phyloP scores from a whole-genome alignment of 2,113 vertebrate genomes.

The Chamaea fasciata region DNA sequence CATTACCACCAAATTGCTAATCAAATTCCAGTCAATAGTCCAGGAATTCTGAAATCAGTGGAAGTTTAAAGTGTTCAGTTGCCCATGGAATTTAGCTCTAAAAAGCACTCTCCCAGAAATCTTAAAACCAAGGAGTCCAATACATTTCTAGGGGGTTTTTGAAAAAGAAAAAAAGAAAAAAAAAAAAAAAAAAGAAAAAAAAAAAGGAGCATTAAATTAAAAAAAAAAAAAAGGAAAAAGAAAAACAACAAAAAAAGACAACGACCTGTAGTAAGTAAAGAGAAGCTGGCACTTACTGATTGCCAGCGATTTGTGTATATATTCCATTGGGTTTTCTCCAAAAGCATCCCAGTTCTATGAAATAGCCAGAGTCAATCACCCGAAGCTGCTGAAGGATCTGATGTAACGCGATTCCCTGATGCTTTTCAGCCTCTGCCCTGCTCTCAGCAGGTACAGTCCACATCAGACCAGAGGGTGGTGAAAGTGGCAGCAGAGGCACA shows the following conservation, averaged over 20 bases:
- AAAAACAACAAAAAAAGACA: neutral
- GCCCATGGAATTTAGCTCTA: neutral
- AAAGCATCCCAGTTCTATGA: neutral
- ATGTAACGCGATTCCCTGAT: rapidly evolving
- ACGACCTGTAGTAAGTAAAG: neutral
- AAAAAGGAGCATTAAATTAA: too few relatives aligned
- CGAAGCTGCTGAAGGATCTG: neutral
- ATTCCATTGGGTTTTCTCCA: neutral
- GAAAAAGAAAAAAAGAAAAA: neutral
- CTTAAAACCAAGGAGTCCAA: neutral
- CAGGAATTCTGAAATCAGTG: neutral
- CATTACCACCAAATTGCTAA: neutral
- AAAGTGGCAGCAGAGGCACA: neutral
- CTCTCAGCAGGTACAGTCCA: neutral
- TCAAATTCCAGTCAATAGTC: neutral
- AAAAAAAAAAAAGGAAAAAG: neutral
- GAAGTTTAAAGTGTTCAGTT: neutral
- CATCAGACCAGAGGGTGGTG: neutral
- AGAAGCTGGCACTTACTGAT: neutral
- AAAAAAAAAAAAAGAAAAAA: neutral
- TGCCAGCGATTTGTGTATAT: neutral
- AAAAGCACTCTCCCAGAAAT: neutral
- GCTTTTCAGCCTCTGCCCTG: neutral
- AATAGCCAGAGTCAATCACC: neutral
- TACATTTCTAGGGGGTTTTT: neutral